Evolutionary conservation across 2,113 vertebrate species (phyloP).

Genomic region (Menidia beryllina): DNA sequence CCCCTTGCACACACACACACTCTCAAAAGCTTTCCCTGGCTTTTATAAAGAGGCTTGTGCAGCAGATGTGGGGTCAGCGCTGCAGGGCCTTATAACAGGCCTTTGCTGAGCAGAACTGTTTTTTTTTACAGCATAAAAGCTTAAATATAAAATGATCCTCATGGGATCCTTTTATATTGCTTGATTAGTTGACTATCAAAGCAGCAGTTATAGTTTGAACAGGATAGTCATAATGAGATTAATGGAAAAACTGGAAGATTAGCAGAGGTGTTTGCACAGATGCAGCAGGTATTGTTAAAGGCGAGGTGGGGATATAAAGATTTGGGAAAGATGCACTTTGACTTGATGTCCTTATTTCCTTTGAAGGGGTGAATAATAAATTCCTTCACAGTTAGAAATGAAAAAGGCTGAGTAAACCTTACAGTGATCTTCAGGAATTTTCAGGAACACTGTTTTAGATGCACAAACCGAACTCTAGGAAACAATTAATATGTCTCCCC

Average conservation of each 20-base stretch:
- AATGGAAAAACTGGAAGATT: constrained; percentile 13
- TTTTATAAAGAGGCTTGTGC: constrained; percentile 34
- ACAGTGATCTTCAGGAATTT: background rate
- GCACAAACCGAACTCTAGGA: no score
- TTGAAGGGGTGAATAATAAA: constrained; percentile 21
- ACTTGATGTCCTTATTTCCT: constrained; percentile 26
- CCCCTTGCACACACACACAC: background rate
- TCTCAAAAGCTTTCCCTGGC: constrained; percentile 12
- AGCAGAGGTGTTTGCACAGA: constrained; percentile 6
- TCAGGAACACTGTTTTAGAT: no score
- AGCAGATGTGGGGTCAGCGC: constrained; percentile 67
- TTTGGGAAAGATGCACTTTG: constrained; percentile 6
- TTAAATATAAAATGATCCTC: no score
- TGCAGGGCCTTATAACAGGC: constrained; percentile 59
- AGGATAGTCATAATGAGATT: constrained; percentile 17
- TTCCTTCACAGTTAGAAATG: constrained; percentile 1
- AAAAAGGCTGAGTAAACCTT: background rate
- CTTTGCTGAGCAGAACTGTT: constrained; percentile 36
- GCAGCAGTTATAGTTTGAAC: constrained; percentile 18
- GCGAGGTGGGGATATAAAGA: background rate
- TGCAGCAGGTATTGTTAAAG: constrained; percentile 1
- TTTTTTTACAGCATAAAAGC: constrained; percentile 40
- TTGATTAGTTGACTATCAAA: constrained; percentile 50
- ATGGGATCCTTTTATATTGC: constrained; percentile 31
- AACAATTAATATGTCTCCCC: background rate